Percentiles rank a stretch among this genome's conserved stretches.
These are phyloP conservation scores for Oppia nitens DNA, from an alignment of 1,140 invertebrate species.

Conservation along the genomic window DNA sequence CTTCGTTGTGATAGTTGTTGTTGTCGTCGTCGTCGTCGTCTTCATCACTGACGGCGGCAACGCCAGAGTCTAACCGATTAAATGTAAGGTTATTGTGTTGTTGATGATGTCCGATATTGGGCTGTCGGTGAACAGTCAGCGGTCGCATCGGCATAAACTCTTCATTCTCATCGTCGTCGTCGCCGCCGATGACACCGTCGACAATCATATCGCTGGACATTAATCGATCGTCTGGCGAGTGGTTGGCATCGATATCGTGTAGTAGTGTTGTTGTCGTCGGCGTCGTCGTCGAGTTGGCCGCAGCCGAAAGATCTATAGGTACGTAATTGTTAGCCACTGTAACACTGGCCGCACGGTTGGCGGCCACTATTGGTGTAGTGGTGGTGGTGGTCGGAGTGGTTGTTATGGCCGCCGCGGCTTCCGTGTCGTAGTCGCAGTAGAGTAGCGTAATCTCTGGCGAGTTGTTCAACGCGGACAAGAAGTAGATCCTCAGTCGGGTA, in stretches of 20 bases:
- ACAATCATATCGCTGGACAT: background rate
- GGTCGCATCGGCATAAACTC: too few species aligned
- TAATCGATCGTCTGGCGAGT: background rate
- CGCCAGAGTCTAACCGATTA: too few species aligned
- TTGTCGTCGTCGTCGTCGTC: background rate
- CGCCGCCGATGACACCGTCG: too few species aligned
- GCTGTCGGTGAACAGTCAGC: too few species aligned
- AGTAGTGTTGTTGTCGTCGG: too few species aligned
- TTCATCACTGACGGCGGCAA: too few species aligned
- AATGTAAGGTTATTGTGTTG: too few species aligned
- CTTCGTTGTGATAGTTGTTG: background rate
- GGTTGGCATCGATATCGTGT: background rate
- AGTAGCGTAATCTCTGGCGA: slow-evolving; percentile 72
- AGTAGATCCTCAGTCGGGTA: slow-evolving; percentile 66
- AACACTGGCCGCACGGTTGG: background rate
- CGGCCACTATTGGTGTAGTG: background rate
- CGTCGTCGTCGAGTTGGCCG: too few species aligned
- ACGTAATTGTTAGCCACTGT: too few species aligned
- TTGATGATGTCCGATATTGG: too few species aligned
- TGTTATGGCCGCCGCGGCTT: background rate
- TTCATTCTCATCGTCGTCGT: background rate
- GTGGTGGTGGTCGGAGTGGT: too few species aligned
- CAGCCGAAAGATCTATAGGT: background rate
- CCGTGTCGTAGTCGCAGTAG: slow-evolving; percentile 49
- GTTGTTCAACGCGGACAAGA: slow-evolving; percentile 61